Percentiles rank a stretch among this genome's conserved stretches.
Evolutionary conservation across 1,140 invertebrate genomes (phyloP).

Genomic region (Diorhabda elongata): DNA sequence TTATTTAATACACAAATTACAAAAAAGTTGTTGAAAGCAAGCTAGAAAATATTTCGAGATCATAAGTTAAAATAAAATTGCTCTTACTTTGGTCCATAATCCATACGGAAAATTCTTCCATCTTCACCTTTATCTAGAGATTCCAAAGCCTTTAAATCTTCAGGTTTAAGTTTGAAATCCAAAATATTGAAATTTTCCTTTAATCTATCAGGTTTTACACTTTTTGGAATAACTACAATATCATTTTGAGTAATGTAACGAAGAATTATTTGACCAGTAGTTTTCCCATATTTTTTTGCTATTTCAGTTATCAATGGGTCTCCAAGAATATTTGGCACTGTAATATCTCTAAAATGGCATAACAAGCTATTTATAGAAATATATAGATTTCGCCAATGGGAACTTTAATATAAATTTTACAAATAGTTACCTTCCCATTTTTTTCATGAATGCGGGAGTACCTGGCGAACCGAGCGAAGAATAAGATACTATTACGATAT

Average conservation of each 20-base stretch:
- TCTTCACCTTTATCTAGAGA: constrained; percentile 55
- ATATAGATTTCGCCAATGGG: neutral
- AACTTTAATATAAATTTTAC: neutral
- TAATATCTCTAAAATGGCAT: constrained; percentile 27
- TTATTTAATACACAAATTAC: too few relatives aligned
- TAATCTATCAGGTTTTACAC: constrained; percentile 66
- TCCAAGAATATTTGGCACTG: constrained; percentile 63
- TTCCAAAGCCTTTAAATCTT: constrained; percentile 55
- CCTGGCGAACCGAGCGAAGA: constrained; percentile 73
- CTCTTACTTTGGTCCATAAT: neutral
- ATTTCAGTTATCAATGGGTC: constrained; percentile 65
- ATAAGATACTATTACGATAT: constrained; percentile 77
- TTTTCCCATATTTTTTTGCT: constrained; percentile 63
- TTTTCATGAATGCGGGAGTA: constrained; percentile 48
- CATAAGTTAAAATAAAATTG: too few relatives aligned
- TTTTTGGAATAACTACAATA: constrained; percentile 80
- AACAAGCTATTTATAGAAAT: neutral
- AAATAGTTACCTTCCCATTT: constrained; percentile 37
- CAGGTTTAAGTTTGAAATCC: constrained; percentile 55
- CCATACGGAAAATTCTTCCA: constrained; percentile 28
- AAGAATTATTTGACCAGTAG: constrained; percentile 73
- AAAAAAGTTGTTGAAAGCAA: too few relatives aligned
- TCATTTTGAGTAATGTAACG: constrained; percentile 69
- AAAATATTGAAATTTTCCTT: constrained; percentile 61
- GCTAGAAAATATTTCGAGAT: too few relatives aligned